A percentile compares a stretch with the other conserved stretches of the same genome.
phyloP scores from a whole-genome alignment of 2,797 vertebrate species.

The Megalops cyprinoides region DNA sequence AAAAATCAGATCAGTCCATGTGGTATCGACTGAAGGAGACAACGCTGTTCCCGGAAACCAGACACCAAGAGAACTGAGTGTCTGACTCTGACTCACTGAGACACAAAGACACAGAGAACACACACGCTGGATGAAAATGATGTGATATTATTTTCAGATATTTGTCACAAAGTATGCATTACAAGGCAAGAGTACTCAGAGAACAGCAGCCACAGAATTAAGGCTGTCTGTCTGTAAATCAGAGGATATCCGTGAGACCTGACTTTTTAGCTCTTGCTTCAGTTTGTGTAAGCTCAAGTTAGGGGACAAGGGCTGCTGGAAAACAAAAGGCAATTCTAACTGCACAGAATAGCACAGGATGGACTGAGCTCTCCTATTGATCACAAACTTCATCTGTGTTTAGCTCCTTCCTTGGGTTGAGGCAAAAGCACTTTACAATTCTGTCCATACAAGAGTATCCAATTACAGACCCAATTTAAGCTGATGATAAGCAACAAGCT shows the following conservation, averaged over 20 bases:
- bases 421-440: background rate
- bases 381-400: background rate
- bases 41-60: background rate
- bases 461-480: background rate
- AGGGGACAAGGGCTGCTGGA: background rate
- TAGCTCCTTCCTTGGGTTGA: background rate
- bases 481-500: background rate
- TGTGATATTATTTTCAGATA: background rate
- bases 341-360: background rate
- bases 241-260: background rate
- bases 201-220: background rate
- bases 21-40: background rate
- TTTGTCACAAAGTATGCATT: background rate
- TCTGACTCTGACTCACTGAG: too few species aligned
- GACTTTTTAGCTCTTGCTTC: background rate
- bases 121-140: constrained; percentile 6
- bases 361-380: background rate
- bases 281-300: background rate
- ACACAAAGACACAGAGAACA: constrained; percentile 9
- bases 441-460: background rate
- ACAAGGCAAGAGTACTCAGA: background rate
- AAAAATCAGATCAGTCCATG: background rate
- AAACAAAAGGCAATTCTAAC: background rate
- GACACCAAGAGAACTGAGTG: background rate
- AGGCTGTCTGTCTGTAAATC: background rate